A percentile compares a stretch with the other conserved stretches of the same genome.
Conservation (phyloP, 2,113 vertebrate species). For the Pluvialis apricaria region DNA sequence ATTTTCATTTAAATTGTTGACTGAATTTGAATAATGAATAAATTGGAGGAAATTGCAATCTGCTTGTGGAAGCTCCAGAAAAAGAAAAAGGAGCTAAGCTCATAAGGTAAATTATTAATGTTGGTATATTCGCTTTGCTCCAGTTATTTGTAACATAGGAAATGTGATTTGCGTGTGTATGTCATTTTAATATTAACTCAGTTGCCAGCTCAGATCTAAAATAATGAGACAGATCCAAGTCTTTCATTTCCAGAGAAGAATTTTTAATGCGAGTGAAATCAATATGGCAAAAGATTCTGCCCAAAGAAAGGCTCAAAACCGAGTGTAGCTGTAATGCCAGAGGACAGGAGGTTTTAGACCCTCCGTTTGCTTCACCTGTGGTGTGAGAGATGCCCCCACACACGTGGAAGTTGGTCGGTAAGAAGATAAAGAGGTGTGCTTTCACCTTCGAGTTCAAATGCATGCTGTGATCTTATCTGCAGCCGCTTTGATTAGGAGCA, state of each 20-base stretch:
- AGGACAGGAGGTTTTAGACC: not conserved
- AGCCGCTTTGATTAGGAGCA: conserved; percentile 17
- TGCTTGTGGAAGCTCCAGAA: not conserved
- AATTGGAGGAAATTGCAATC: conserved; percentile 7
- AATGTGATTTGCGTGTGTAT: not conserved
- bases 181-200: conserved; percentile 19
- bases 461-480: conserved; percentile 3
- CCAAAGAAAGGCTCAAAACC: not conserved
- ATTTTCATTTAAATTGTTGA: conserved; percentile 32
- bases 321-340: not conserved
- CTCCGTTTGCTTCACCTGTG: not conserved
- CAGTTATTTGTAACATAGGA: conserved; percentile 16
- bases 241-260: conserved; percentile 3
- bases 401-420: not conserved
- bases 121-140: not conserved
- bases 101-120: conserved; percentile 54
- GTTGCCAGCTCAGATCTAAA: conserved; percentile 21
- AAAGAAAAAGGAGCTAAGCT: conserved; percentile 8
- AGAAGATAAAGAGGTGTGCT: not conserved
- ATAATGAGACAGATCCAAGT: conserved; percentile 5
- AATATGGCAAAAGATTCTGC: not conserved
- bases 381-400: not conserved
- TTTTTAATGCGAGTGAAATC: not conserved
- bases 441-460: not conserved
- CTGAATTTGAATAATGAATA: conserved; percentile 47